Evolutionary conservation across 2,797 vertebrate species (phyloP), one percentile per base, ranked within the genome.

Genomic region (Gallinago nigripennis): DNA sequence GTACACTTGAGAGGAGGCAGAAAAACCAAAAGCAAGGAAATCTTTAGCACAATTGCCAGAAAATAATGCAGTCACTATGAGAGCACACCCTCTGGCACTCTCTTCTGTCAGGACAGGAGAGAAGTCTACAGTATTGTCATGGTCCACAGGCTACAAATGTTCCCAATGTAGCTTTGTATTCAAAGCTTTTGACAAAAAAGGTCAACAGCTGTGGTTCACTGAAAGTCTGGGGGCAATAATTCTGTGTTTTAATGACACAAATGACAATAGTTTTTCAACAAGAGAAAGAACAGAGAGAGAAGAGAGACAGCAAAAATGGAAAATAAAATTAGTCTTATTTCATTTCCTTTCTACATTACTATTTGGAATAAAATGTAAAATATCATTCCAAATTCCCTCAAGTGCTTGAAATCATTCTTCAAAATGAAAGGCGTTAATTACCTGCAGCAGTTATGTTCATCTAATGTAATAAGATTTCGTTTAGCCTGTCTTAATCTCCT

Each of bases 261-360:
- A 95, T 51, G 92, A 96, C 94, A 96, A 97, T 83, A 95, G 88
- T 72, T 97, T 97, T 98, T 96, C 87, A 95, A 92, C 83, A 92
- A 95, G 78, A 96, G 75, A 95, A 95, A 93, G 81, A 94, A 83
- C 86, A 75, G 63, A 85, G 94, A 85, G 79, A 94, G 31, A 61
- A 77, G 66, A 84, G 72, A 95, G 73, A 91, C n/a, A 53, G 82
- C 86, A 95, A 94, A 97, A 84, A 95, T 71, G 77, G 88, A 97
- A 97, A 97, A 94, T 73, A 95, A 94, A 96, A 88, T 95, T 81
- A 94, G 92, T 53, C 77, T 88, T 89, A 96, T 95, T 97, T 95
- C 14, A 93, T 96, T 97, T 97, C 96, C 96, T 97, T 93, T 93
- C 88, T 97, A 69, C 92, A 86, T 95, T 88, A 94, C 86, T 58